These are phyloP conservation scores for Hycleus phaleratus DNA, from an alignment of 1,140 invertebrate genomes.

Conservation along the genomic window DNA sequence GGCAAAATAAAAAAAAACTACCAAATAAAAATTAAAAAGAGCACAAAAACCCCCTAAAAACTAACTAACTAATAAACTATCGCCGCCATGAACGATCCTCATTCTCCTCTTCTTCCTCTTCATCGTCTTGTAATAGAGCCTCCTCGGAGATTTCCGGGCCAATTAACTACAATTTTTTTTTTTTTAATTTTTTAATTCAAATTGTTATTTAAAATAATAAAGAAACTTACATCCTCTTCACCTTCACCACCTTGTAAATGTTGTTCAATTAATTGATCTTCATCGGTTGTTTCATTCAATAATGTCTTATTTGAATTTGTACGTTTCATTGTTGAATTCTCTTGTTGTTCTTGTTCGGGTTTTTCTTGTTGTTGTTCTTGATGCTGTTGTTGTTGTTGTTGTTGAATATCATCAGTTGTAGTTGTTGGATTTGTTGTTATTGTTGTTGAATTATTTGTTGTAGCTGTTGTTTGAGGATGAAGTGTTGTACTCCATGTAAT, in stretches of 20 bases:
- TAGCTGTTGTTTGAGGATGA: conserved; percentile 18
- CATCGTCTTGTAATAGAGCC: conserved; percentile 46
- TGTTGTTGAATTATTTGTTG: conserved; percentile 20
- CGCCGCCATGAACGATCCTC: conserved; percentile 53
- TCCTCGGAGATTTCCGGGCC: conserved; percentile 39
- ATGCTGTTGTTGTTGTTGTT: no score
- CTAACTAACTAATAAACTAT: conserved; percentile 33
- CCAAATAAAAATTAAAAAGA: no score
- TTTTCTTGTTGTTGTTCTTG: no score
- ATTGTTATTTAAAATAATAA: background rate
- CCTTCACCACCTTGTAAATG: conserved; percentile 42
- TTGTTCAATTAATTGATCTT: conserved; percentile 40
- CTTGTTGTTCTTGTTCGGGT: no score
- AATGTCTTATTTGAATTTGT: conserved; percentile 2
- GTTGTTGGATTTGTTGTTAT: background rate
- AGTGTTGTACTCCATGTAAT: conserved; percentile 36
- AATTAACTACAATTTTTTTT: conserved; percentile 13
- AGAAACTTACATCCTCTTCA: conserved; percentile 36
- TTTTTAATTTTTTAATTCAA: no score
- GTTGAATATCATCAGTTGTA: no score
- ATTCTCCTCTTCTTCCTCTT: conserved; percentile 54
- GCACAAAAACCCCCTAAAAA: no score
- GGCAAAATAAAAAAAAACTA: background rate
- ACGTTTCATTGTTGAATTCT: no score
- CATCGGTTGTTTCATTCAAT: conserved; percentile 41